Evolutionary conservation across 2,888 invertebrate species (phyloP).

Genomic region (Ormyrus labotus): DNA sequence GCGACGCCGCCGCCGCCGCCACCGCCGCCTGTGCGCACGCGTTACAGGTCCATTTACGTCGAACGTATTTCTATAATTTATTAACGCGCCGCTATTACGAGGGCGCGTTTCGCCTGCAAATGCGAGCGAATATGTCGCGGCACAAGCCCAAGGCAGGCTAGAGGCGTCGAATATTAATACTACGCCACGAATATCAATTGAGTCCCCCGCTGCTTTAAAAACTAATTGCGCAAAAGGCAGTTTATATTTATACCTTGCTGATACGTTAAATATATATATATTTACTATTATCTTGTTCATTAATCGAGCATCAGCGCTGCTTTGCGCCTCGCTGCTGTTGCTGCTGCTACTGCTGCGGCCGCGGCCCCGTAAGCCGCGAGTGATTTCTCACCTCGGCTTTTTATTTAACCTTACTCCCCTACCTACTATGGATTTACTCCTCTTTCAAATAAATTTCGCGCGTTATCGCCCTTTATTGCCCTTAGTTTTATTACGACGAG

Average conservation of each 20-base stretch:
- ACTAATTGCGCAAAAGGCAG: constrained; percentile 53
- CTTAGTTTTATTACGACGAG: constrained; percentile 42
- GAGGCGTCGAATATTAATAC: constrained; percentile 36
- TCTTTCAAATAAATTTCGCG: constrained; percentile 51
- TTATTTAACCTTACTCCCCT: constrained; percentile 22
- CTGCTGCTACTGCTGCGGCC: not conserved
- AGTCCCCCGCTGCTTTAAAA: constrained; percentile 54
- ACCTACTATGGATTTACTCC: constrained; percentile 46
- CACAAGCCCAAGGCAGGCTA: constrained; percentile 10
- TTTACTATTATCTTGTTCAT: constrained; percentile 50
- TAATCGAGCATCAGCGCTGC: constrained; percentile 30
- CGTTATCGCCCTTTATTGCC: constrained; percentile 52
- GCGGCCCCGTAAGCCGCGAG: constrained; percentile 24
- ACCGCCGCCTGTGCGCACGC: constrained; percentile 19
- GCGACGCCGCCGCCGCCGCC: too few relatives aligned
- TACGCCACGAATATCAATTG: constrained; percentile 58
- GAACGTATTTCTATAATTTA: constrained; percentile 62
- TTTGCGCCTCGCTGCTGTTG: not conserved
- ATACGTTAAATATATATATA: constrained; percentile 36
- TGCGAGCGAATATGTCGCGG: constrained; percentile 48
- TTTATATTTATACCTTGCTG: constrained; percentile 47
- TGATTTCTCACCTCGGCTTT: constrained; percentile 35
- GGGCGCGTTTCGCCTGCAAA: constrained; percentile 54
- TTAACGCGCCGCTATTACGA: constrained; percentile 57
- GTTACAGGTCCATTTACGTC: constrained; percentile 60